These are phyloP conservation scores for Anthopleura sola DNA, from an alignment of 64 coral and sea anemone genomes.

Conservation along the genomic window DNA sequence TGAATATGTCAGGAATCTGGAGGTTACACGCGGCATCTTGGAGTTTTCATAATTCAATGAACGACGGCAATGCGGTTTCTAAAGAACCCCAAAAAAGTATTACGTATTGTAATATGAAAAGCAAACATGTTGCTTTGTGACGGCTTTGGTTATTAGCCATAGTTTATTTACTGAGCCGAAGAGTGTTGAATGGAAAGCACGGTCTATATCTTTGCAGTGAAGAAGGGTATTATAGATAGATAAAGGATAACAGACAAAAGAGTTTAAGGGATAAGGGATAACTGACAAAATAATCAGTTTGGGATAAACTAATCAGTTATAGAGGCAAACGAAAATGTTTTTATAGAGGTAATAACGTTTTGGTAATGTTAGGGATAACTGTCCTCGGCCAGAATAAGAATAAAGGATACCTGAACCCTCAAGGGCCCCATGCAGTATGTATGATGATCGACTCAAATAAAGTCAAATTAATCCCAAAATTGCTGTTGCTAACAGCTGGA, in stretches of 20 bases:
- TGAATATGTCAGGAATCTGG: constrained; percentile 17
- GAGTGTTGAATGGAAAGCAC: not conserved
- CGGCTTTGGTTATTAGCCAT: not conserved
- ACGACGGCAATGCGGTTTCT: not conserved
- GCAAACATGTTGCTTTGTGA: not conserved
- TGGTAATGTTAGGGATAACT: no score
- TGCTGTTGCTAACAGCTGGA: no score
- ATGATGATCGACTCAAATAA: no score
- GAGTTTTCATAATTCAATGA: not conserved
- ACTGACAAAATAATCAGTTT: no score
- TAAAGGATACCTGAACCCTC: no score
- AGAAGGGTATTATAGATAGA: not conserved
- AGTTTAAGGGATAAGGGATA: no score
- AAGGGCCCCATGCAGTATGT: no score
- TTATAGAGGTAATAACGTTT: no score
- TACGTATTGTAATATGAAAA: not conserved
- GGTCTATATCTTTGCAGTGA: not conserved
- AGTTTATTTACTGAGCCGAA: not conserved
- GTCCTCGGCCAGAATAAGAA: no score
- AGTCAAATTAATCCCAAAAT: no score
- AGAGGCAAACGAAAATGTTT: no score
- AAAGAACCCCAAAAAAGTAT: not conserved
- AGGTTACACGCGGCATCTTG: not conserved
- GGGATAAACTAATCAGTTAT: no score
- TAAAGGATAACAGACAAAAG: not conserved